phyloP scores from a whole-genome alignment of 30 jellyfish, hydroid and myxozoan species.

The Chironex yamaguchii region DNA sequence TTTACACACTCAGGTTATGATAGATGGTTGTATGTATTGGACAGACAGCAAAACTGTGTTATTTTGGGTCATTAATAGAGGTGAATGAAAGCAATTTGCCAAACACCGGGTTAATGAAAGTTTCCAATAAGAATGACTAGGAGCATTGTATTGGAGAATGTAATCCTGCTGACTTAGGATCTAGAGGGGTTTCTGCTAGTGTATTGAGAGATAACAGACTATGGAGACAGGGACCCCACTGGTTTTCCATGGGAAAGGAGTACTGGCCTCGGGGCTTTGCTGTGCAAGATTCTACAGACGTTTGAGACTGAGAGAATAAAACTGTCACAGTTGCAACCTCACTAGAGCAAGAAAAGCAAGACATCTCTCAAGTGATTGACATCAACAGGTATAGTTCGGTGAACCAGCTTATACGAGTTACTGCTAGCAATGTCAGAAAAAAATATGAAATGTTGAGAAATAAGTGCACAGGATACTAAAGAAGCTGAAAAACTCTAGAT shows the following conservation, averaged over 20 bases:
- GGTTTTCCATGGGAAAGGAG: constrained; percentile 9
- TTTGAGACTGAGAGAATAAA: constrained; percentile 38
- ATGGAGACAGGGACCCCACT: constrained; percentile 74
- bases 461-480: background rate
- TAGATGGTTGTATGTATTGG: background rate
- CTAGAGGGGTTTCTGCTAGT: constrained; percentile 43
- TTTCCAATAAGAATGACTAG: background rate
- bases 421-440: no score
- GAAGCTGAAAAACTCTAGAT: constrained; percentile 1
- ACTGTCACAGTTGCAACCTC: constrained; percentile 13
- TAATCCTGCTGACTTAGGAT: constrained; percentile 54
- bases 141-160: constrained; percentile 20
- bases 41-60: background rate
- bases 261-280: constrained; percentile 37
- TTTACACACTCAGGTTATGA: constrained; percentile 18
- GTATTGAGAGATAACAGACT: constrained; percentile 15
- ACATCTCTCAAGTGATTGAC: constrained; percentile 25
- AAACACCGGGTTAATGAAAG: constrained; percentile 14
- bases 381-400: constrained; percentile 27
- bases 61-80: background rate
- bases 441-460: no score
- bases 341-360: background rate
- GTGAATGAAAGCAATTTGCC: constrained; percentile 1
- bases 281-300: constrained; percentile 14
- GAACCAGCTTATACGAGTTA: constrained; percentile 22